Evolutionary conservation across 2,113 vertebrate species (phyloP).

Genomic region (Cranoglanis bouderius): DNA sequence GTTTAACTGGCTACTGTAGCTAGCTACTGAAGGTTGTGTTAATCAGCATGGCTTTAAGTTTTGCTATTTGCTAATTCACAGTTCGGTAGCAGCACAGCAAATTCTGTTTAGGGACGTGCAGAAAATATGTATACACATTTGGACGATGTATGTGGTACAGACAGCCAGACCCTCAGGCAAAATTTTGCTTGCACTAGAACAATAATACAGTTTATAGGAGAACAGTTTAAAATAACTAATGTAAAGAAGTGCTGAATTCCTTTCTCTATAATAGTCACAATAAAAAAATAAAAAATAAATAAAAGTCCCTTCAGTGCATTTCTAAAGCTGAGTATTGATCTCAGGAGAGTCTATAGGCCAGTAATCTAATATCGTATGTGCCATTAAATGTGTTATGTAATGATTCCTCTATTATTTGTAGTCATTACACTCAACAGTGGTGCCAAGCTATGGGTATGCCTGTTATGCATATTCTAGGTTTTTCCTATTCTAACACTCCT

Average conservation of each 20-base stretch:
- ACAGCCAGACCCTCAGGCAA: neutral
- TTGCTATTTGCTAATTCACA: neutral
- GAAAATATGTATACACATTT: no score
- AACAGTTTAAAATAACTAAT: neutral
- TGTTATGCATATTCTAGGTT: neutral
- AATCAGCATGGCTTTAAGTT: neutral
- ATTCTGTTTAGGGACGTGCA: neutral
- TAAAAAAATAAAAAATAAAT: no score
- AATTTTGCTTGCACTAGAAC: neutral
- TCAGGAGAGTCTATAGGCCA: neutral
- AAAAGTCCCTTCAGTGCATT: neutral
- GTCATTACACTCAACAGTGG: neutral
- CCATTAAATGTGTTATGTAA: slow-evolving; percentile 5
- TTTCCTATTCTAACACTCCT: neutral
- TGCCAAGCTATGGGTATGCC: neutral
- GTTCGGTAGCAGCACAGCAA: neutral
- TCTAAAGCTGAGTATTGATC: neutral
- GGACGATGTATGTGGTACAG: no score
- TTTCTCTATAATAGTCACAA: neutral
- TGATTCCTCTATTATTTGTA: neutral
- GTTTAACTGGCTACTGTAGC: neutral
- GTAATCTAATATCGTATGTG: neutral
- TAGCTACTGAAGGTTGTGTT: neutral
- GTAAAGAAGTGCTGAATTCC: neutral
- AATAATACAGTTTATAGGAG: neutral